phyloP scores from a whole-genome alignment of 2,113 vertebrate species.

The Prunella fulvescens region DNA sequence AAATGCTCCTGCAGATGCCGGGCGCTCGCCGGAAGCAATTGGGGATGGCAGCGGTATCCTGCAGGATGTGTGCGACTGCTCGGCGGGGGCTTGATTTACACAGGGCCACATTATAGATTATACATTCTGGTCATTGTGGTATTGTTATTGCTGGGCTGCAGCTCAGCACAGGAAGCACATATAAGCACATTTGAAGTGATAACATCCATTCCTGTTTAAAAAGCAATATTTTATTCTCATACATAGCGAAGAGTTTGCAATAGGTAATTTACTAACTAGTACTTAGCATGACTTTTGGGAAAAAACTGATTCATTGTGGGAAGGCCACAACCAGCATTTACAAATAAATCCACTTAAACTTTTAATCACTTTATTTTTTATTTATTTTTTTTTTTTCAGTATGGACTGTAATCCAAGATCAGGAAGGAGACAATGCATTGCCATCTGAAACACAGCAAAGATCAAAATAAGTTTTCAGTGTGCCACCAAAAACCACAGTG shows the following conservation, averaged over 20 bases:
- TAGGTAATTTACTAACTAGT: background rate
- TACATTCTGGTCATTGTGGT: constrained; percentile 54
- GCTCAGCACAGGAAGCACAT: constrained; percentile 63
- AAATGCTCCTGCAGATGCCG: constrained; percentile 20
- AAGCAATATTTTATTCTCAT: background rate
- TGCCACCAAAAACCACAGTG: constrained; percentile 33
- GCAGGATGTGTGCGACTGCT: constrained; percentile 62
- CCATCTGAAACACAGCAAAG: background rate
- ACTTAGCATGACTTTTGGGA: background rate
- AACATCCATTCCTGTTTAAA: constrained; percentile 22
- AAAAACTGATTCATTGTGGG: background rate
- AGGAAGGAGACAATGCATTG: background rate
- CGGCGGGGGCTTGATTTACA: constrained; percentile 24
- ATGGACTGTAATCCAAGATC: background rate
- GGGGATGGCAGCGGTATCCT: constrained; percentile 65
- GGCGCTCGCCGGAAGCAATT: constrained; percentile 61
- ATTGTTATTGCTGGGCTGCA: constrained; percentile 47
- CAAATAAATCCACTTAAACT: background rate
- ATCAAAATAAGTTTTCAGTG: background rate
- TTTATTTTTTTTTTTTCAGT: background rate
- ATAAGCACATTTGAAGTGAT: constrained; percentile 35
- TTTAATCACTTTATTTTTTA: background rate
- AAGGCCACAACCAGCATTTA: background rate
- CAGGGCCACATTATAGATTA: constrained; percentile 26
- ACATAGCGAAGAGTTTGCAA: accelerated